Evolutionary conservation across 2,888 invertebrate species (phyloP).

Genomic region (Stenodema calcarata): DNA sequence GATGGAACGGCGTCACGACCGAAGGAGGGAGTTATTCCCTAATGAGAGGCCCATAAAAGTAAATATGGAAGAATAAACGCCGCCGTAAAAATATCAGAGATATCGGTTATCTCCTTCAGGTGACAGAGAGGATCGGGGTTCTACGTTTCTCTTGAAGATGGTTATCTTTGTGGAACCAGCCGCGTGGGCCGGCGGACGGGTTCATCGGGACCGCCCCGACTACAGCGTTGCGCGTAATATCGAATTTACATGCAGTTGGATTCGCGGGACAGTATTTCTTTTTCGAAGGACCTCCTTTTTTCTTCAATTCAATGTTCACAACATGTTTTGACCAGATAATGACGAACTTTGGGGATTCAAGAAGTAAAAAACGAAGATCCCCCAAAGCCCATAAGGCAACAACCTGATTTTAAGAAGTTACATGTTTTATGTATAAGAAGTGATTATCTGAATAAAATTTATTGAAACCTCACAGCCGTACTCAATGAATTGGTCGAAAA

Average conservation of each 20-base stretch:
- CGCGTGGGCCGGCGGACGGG: background rate
- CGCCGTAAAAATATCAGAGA: slow-evolving; percentile 16
- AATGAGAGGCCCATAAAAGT: slow-evolving; percentile 4
- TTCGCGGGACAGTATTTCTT: background rate
- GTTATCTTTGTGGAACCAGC: background rate
- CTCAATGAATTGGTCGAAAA: no score
- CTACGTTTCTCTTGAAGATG: background rate
- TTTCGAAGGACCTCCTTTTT: no score
- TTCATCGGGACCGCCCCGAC: background rate
- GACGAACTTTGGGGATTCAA: no score
- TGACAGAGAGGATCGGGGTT: background rate
- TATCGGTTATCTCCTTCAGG: background rate
- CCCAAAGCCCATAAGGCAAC: no score
- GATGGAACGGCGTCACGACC: background rate
- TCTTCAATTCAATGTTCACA: no score
- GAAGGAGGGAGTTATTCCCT: background rate
- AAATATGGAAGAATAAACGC: slow-evolving; percentile 13
- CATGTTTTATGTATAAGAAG: no score
- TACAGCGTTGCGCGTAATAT: background rate
- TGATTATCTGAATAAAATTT: no score
- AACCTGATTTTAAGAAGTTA: no score
- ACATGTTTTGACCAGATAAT: no score
- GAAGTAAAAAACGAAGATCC: no score
- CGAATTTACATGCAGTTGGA: background rate
- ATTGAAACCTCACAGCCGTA: no score